These are phyloP conservation scores for Xyrauchen texanus DNA, from an alignment of 2,113 vertebrate species.

Conservation along the genomic window DNA sequence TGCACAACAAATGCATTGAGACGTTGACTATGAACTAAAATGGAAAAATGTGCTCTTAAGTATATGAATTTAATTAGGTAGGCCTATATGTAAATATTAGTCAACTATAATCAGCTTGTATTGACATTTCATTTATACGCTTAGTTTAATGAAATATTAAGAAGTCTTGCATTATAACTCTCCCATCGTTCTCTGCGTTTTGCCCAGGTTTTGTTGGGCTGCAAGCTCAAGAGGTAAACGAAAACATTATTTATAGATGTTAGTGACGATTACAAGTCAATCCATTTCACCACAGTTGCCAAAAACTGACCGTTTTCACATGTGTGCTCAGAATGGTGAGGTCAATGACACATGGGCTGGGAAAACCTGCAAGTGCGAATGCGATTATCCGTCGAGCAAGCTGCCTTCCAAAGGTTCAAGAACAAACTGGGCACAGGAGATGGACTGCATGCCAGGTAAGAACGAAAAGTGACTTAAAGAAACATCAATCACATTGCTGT, in stretches of 20 bases:
- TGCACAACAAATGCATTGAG: background rate
- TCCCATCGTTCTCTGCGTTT: background rate
- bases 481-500: no score
- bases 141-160: no score
- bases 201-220: conserved; percentile 29
- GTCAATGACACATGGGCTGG: conserved; percentile 75
- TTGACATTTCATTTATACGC: no score
- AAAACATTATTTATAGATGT: background rate
- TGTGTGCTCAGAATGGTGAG: conserved; percentile 52
- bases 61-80: no score
- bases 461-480: background rate
- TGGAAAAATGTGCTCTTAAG: no score
- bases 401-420: conserved; percentile 55
- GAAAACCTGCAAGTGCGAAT: conserved; percentile 82
- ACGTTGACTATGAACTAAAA: background rate
- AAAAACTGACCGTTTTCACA: background rate
- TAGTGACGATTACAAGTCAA: background rate
- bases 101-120: no score
- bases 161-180: background rate
- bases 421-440: conserved; percentile 55
- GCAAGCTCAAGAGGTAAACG: conserved; percentile 51
- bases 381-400: conserved; percentile 68
- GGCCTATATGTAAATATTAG: no score
- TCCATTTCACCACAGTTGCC: no score
- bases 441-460: conserved; percentile 85